Base-by-base conservation (phyloP, 1,140 invertebrate species). In the Homalodisca vitripennis region DNA sequence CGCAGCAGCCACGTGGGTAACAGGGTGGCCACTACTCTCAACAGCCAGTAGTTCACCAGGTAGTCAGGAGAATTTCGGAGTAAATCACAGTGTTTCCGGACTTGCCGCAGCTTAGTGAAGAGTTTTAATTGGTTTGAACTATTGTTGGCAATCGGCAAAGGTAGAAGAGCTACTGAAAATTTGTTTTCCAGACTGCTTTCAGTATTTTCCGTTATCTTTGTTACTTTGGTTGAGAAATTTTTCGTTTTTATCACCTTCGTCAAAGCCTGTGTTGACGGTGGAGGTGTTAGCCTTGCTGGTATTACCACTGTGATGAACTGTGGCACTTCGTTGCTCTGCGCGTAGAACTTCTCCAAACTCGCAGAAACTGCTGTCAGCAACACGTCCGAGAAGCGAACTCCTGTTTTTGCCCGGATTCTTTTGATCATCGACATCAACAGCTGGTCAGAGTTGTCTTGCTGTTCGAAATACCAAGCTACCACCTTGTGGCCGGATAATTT, bases 21-120 rank as follows among this genome's bases (percentile, higher is more conserved):
- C 17, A 82, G 68, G 29, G 74, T 76, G 26, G 77, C 71, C 0
- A 80, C 76, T 60, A 80, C 66, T 68, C 80, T 80, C 31, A 81
- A 69, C 29, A 81, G 71, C 67, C 80, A 80, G 70, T 79, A 77
- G 64, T 81, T 81, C 26, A 78, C 77, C 77, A 81, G 72, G 26
- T 78, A 78, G 64, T 79, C 77, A 0, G 72, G 55, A 32, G 73
- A 70, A 0, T 62, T 75, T 65, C 71, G 70, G 0, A 79, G 51
- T 20, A 72, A 57, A 14, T 77, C 70, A 17, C 75, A 74, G n/a
- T 64, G 65, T 27, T 32, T 73, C 3, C 72, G 70, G 3, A 79
- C 72, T 6, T 75, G 69, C 41, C 1, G 29, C 26, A 41, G 53
- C 53, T 63, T 34, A 14, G 32, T 69, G 72, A 71, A 27, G 34